Percentiles rank a stretch among this genome's conserved stretches.
Evolutionary conservation across 2,797 vertebrate species (phyloP).

Genomic region (Sebastolobus altivelis): DNA sequence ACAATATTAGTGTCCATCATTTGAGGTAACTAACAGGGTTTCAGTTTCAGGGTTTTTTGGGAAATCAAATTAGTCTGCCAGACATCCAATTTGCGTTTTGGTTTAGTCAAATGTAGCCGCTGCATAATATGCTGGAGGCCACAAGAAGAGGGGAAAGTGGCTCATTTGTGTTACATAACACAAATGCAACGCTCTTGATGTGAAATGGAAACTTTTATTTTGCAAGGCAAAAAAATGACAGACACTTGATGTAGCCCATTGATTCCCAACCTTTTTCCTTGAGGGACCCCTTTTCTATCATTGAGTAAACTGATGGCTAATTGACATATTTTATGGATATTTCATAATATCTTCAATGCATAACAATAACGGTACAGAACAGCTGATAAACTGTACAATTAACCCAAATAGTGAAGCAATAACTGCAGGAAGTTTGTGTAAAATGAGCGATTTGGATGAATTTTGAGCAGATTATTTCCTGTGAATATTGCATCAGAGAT

Average conservation of each 20-base stretch:
- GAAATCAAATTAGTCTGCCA: slow-evolving; percentile 88
- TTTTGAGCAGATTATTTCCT: too few relatives aligned
- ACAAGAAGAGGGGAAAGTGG: slow-evolving; percentile 67
- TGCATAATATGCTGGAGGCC: slow-evolving; percentile 78
- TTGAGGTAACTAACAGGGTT: slow-evolving; percentile 85
- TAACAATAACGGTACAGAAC: too few relatives aligned
- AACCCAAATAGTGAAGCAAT: too few relatives aligned
- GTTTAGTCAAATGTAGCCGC: slow-evolving; percentile 85
- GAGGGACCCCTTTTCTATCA: too few relatives aligned
- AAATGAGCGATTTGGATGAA: too few relatives aligned
- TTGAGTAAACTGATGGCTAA: too few relatives aligned
- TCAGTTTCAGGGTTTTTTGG: slow-evolving; percentile 85
- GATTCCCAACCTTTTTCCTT: too few relatives aligned
- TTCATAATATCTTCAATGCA: too few relatives aligned
- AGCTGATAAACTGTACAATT: too few relatives aligned
- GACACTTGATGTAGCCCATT: slow-evolving; percentile 30
- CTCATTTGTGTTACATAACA: slow-evolving; percentile 72
- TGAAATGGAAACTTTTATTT: slow-evolving; percentile 69
- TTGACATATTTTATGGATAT: too few relatives aligned
- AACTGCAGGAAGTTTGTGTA: too few relatives aligned
- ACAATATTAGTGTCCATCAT: slow-evolving; percentile 87
- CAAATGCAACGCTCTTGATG: slow-evolving; percentile 43
- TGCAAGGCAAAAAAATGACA: slow-evolving; percentile 44
- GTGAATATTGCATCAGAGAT: too few relatives aligned
- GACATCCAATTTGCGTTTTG: slow-evolving; percentile 89